phyloP scores from a whole-genome alignment of 2,797 vertebrate species.

The Sebastes hopkinsi region DNA sequence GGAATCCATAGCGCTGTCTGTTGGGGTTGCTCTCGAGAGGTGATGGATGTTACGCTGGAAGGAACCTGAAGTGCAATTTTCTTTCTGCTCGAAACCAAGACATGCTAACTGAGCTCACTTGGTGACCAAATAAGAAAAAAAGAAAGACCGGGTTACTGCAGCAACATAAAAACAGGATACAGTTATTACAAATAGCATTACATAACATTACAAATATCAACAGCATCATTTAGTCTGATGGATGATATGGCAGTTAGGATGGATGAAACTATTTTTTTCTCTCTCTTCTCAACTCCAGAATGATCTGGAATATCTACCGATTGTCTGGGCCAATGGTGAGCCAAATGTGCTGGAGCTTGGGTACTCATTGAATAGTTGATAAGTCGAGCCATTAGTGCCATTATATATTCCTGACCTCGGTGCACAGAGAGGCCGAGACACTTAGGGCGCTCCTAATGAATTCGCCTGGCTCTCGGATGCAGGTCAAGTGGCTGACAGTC shows the following conservation, averaged over 20 bases:
- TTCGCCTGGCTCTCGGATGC: conserved; percentile 7
- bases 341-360: conserved; percentile 4
- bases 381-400: conserved; percentile 29
- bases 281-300: not conserved
- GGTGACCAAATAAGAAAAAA: not conserved
- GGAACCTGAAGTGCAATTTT: conserved; percentile 41
- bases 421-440: conserved; percentile 32
- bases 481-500: not conserved
- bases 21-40: conserved; percentile 31
- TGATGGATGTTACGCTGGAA: conserved; percentile 46
- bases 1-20: conserved; percentile 38
- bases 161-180: not conserved
- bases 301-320: not conserved
- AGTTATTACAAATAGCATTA: too few relatives aligned
- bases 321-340: not conserved
- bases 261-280: too few relatives aligned
- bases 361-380: conserved; percentile 47
- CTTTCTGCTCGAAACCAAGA: conserved; percentile 22
- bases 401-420: conserved; percentile 35
- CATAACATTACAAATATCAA: not conserved
- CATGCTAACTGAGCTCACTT: not conserved
- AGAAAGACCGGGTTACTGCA: not conserved
- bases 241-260: not conserved
- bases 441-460: conserved; percentile 43
- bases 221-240: not conserved